These are phyloP conservation scores for Eilema sororculum DNA, from an alignment of 2,888 invertebrate genomes.

Conservation along the genomic window DNA sequence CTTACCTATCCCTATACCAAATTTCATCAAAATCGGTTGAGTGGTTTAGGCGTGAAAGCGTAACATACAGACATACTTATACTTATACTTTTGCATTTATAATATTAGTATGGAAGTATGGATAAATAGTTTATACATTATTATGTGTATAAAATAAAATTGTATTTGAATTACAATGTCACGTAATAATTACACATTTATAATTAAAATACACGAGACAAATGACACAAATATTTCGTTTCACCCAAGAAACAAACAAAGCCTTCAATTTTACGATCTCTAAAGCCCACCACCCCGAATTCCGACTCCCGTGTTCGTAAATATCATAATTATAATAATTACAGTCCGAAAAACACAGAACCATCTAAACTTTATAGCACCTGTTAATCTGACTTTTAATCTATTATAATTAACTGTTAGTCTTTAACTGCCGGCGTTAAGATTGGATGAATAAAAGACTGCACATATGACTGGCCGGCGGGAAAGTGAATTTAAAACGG, in stretches of 20 bases:
- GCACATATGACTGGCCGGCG: slow-evolving; percentile 22
- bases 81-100: too few species aligned
- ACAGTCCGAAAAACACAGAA: slow-evolving; percentile 34
- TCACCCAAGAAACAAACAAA: not conserved
- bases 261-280: not conserved
- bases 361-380: slow-evolving; percentile 42
- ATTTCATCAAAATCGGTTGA: too few species aligned
- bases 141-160: too few species aligned
- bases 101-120: too few species aligned
- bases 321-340: slow-evolving; percentile 36
- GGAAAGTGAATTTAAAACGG: slow-evolving; percentile 29
- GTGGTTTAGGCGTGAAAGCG: too few species aligned
- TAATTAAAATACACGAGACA: too few species aligned
- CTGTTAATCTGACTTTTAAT: slow-evolving; percentile 48
- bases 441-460: slow-evolving; percentile 33
- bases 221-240: not conserved
- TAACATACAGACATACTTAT: too few species aligned
- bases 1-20: too few species aligned
- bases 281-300: not conserved
- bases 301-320: slow-evolving; percentile 21
- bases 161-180: too few species aligned
- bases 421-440: slow-evolving; percentile 36
- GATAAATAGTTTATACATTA: too few species aligned
- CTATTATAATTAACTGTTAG: slow-evolving; percentile 45
- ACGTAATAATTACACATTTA: too few species aligned